These are phyloP conservation scores for Stichopus horrens DNA, from an alignment of 53 echinoderm and acorn worm species.

Conservation along the genomic window DNA sequence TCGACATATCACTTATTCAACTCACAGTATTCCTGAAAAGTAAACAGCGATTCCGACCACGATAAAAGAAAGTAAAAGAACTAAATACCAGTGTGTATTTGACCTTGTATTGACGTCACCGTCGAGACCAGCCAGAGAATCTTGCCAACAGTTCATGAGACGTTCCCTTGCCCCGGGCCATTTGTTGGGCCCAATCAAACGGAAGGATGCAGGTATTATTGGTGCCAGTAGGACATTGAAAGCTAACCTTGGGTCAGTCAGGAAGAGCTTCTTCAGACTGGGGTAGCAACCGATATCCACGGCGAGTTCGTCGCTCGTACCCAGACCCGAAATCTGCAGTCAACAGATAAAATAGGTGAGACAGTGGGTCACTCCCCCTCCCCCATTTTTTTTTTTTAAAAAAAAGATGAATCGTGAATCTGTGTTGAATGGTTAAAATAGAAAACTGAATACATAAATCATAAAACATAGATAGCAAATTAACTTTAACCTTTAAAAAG, in stretches of 20 bases:
- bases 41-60: too few species aligned
- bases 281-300: slow-evolving; percentile 62
- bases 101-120: neutral
- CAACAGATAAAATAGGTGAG: too few species aligned
- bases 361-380: too few species aligned
- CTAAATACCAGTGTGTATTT: neutral
- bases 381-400: too few species aligned
- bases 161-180: slow-evolving; percentile 56
- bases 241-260: slow-evolving; percentile 64
- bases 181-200: slow-evolving; percentile 60
- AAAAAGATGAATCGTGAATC: too few species aligned
- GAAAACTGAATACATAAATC: too few species aligned
- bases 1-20: too few species aligned
- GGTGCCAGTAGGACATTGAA: slow-evolving; percentile 57
- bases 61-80: too few species aligned
- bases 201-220: slow-evolving; percentile 58
- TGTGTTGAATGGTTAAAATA: too few species aligned
- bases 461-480: too few species aligned
- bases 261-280: slow-evolving; percentile 28
- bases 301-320: neutral
- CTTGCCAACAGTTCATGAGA: slow-evolving; percentile 53
- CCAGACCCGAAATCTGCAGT: neutral
- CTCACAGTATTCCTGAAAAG: too few species aligned
- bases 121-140: neutral
- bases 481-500: too few species aligned